A percentile compares a stretch with the other conserved stretches of the same genome.
Evolutionary conservation across 1,140 invertebrate genomes (phyloP).

Genomic region (Papilio polyxenes): DNA sequence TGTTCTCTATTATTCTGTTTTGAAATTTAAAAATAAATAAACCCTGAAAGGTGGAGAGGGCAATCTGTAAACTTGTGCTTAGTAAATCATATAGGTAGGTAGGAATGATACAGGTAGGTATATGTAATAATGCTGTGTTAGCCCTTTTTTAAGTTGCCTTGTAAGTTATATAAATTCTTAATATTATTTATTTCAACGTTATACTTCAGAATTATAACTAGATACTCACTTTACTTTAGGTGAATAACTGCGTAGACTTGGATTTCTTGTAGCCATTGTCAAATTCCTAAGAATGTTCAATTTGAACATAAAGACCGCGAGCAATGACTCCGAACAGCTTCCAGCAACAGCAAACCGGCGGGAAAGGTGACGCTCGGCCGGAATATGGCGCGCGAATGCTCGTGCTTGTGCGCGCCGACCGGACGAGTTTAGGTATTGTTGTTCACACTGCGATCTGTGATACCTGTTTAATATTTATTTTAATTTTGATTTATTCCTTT

Average conservation of each 20-base stretch:
- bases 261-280: not conserved
- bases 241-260: not conserved
- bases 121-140: not conserved
- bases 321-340: not conserved
- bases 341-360: not conserved
- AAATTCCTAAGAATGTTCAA: constrained; percentile 4
- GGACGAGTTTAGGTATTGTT: constrained; percentile 9
- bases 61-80: too few species aligned
- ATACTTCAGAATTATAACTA: not conserved
- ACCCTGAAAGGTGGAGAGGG: too few species aligned
- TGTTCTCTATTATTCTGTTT: too few species aligned
- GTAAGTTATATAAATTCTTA: not conserved
- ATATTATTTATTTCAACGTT: not conserved
- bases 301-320: not conserved
- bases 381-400: constrained; percentile 19
- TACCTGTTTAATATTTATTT: constrained; percentile 19
- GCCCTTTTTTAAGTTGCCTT: not conserved
- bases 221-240: constrained; percentile 13
- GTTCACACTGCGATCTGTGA: constrained; percentile 3
- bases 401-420: not conserved
- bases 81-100: too few species aligned
- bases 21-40: too few species aligned
- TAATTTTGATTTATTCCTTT: constrained; percentile 22
- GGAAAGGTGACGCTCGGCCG: not conserved
- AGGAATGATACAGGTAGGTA: not conserved